Base-by-base conservation (phyloP, 1,140 invertebrate species). In the Zaprionus kolodkinae region DNA sequence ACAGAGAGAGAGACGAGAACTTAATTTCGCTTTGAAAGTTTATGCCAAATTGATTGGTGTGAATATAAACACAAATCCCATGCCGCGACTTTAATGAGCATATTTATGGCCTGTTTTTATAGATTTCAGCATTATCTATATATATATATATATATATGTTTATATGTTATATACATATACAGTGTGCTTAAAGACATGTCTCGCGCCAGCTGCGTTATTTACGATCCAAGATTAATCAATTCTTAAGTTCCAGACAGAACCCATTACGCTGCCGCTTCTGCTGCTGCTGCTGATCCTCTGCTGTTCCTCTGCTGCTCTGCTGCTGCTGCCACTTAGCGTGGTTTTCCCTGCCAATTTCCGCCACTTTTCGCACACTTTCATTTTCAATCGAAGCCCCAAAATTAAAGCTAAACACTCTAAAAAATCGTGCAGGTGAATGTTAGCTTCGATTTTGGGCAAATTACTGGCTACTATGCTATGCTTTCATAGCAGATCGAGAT, bases 11-110 rank as follows among this genome's bases (percentile, higher is more conserved):
- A 62, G 35, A 25, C 54, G 62, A 57, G 27, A 57, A 67, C 60
- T 64, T 63, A 63, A 65, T 78, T 70, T 86, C 60, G 69, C 60
- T 78, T 78, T 56, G 82, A 85, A 85, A 84, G 82, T 80, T 86
- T 56, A 77, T 79, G 83, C 76, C 52, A 88, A 86, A 86, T 88
- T 87, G 87, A 87, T 72, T 72, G 77, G 63, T 77, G 74, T 55
- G 61, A 77, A 69, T 71, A 82, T 65, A 78, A 72, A 72, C 65
- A 79, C 65, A 87, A 69, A 83, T 79, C 72, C 76, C 83, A 71
- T 83, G 83, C 72, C 63, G 83, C 72, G 83, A 72, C 71, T 76
- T 87, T 79, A 87, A 78, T 72, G 54, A 55, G 13, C 2, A 70
- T 65, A 59, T 71, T 71, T 71, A 71, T 45, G 60, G 66, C 50